Conservation (phyloP, 2,113 vertebrate genomes). For the Grammomys surdaster region DNA sequence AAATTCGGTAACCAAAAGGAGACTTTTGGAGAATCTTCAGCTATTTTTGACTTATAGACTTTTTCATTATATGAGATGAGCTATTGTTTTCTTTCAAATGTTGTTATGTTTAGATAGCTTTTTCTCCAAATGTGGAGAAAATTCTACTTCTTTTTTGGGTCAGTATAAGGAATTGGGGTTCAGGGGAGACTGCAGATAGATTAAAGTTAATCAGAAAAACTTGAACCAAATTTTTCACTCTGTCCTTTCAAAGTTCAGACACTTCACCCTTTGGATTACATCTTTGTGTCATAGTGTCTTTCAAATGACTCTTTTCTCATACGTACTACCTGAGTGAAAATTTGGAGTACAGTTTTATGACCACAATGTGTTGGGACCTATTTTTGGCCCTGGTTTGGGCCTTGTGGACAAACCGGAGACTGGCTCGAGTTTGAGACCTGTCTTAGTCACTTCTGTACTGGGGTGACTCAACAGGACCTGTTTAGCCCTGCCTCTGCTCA, state of each 20-base stretch:
- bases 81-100: not conserved
- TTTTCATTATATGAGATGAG: not conserved
- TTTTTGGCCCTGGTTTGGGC: no score
- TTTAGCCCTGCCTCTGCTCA: no score
- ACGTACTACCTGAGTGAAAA: not conserved
- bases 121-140: not conserved
- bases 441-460: no score
- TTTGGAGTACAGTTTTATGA: not conserved
- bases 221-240: not conserved
- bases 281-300: not conserved
- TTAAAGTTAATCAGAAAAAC: not conserved
- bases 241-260: not conserved
- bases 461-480: no score
- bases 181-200: accelerated
- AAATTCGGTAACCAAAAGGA: not conserved
- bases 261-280: not conserved
- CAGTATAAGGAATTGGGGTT: not conserved
- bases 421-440: no score
- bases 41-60: not conserved
- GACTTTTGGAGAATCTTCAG: not conserved
- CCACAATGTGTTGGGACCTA: no score
- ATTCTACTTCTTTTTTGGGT: not conserved
- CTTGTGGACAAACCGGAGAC: no score
- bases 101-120: not conserved
- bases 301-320: not conserved